Evolutionary conservation across 2,797 vertebrate genomes (phyloP).

Genomic region (Crocidura indochinensis): DNA sequence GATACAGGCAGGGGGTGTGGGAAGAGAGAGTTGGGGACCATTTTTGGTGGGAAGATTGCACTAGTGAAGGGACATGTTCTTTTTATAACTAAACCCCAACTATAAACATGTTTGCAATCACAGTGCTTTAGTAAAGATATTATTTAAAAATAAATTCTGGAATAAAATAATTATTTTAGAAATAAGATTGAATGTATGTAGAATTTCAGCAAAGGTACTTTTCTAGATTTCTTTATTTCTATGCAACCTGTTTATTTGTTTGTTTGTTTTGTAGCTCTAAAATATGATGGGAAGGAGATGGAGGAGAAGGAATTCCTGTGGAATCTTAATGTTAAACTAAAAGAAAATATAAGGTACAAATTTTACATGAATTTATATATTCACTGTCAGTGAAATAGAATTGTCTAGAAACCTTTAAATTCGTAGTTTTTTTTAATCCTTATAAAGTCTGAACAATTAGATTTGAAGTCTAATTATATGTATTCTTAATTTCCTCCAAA

Average conservation of each 20-base stretch:
- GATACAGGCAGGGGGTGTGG: too few species aligned
- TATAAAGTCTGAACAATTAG: not conserved
- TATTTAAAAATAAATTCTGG: not conserved
- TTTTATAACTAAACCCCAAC: too few species aligned
- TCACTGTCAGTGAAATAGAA: not conserved
- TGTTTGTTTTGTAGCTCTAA: not conserved
- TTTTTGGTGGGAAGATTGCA: too few species aligned
- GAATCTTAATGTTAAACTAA: not conserved
- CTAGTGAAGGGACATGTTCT: too few species aligned
- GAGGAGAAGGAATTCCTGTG: not conserved
- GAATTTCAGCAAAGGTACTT: not conserved
- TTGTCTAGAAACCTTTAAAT: conserved; percentile 1
- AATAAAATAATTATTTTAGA: not conserved
- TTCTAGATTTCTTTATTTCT: not conserved
- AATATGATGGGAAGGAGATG: not conserved
- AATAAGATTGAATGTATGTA: too few species aligned
- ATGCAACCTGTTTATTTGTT: not conserved
- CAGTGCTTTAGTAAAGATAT: too few species aligned
- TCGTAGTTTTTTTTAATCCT: not conserved
- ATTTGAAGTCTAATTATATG: not conserved
- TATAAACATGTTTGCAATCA: too few species aligned
- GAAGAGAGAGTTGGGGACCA: too few species aligned
- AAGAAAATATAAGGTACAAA: not conserved
- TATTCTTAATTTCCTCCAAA: not conserved
- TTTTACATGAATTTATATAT: not conserved